phyloP scores from a whole-genome alignment of 2,797 vertebrate genomes.

The Odontamblyopus rebecca region DNA sequence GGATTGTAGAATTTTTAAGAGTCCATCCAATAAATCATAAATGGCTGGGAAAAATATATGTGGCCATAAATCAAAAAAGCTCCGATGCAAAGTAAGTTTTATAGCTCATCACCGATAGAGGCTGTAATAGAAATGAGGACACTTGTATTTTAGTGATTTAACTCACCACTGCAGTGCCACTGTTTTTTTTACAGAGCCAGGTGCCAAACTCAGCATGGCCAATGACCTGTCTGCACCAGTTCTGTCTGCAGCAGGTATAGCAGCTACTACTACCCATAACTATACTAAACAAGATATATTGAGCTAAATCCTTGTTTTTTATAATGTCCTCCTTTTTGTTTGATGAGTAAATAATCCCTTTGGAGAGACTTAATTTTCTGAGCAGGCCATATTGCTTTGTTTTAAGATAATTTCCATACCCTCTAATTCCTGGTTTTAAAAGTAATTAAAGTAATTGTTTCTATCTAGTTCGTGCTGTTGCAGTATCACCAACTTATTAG shows the following conservation, averaged over 20 bases:
- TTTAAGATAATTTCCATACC: no score
- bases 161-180: neutral
- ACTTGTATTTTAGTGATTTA: slow-evolving; percentile 11
- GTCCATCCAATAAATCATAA: slow-evolving; percentile 11
- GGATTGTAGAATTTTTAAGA: slow-evolving; percentile 7
- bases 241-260: slow-evolving; percentile 5
- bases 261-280: neutral
- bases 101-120: slow-evolving; percentile 10
- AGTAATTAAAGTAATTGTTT: no score
- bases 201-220: slow-evolving; percentile 7
- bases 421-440: no score
- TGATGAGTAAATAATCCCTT: neutral
- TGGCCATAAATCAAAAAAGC: slow-evolving; percentile 14
- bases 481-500: neutral
- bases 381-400: no score
- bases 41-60: slow-evolving; percentile 3
- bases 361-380: no score
- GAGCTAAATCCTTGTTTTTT: neutral
- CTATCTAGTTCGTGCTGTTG: no score
- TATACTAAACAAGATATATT: no score
- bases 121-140: slow-evolving; percentile 11
- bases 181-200: neutral
- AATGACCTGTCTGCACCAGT: neutral
- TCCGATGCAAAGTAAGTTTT: slow-evolving; percentile 17
- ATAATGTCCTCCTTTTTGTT: neutral